Conservation (phyloP, 2,888 invertebrate genomes). For the Pristionchus entomophagus region DNA sequence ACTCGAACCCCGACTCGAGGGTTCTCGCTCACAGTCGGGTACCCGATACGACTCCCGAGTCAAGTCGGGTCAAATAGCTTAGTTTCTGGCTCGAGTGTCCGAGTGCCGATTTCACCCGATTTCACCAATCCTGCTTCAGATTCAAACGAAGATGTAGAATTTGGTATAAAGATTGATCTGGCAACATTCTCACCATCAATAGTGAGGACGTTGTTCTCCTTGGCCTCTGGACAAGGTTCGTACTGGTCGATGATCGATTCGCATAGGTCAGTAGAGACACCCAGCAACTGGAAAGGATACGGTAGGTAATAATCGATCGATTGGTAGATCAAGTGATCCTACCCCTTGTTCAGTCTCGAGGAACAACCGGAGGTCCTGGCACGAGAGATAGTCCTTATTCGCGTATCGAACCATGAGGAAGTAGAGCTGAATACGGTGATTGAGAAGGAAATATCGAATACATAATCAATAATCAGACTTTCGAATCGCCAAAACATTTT, state of each 20-base stretch:
- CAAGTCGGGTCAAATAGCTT: no score
- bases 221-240: constrained; percentile 80
- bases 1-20: no score
- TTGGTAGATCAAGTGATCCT: constrained; percentile 57
- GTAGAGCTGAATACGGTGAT: constrained; percentile 78
- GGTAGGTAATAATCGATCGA: background rate
- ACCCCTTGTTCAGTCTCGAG: constrained; percentile 82
- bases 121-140: no score
- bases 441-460: no score
- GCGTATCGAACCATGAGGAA: constrained; percentile 81
- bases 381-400: constrained; percentile 80
- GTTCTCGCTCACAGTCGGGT: no score
- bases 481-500: no score
- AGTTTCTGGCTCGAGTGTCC: no score
- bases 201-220: constrained; percentile 79
- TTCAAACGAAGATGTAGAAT: no score
- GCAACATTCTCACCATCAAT: constrained; percentile 78
- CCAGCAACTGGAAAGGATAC: constrained; percentile 77
- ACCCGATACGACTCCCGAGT: no score
- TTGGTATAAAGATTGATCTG: background rate
- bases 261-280: constrained; percentile 79
- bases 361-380: constrained; percentile 80
- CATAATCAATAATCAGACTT: background rate
- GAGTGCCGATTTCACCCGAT: no score
- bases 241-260: constrained; percentile 79